Base-by-base conservation (phyloP, 2,888 invertebrate species). In the Melinopterus prodromus region DNA sequence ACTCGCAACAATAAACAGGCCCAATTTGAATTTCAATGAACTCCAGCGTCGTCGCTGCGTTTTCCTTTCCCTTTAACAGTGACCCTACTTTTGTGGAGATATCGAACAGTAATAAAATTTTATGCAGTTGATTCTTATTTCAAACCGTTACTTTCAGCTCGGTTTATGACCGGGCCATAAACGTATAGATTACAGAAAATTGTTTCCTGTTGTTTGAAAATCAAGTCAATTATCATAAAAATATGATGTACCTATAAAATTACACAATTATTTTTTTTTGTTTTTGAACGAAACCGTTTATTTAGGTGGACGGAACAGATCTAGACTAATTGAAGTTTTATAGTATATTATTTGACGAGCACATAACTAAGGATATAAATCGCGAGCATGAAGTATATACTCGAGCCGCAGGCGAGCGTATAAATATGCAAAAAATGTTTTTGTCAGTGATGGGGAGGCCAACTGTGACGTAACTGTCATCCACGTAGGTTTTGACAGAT, bases 1-100 rank as follows among this genome's bases (percentile, higher is more conserved):
- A 53, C 53, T 53, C 53, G 53, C 53, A 53, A 53, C 53, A 53
- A 53, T 53, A 53, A 53, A 53, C 53, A 53, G 53, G 53, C 53
- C 5, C 53, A 53, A 53, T 53, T 53, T 53, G 53, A 53, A 53
- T 53, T 53, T 53, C 53, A 53, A 53, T 53, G 53, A 53, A 53
- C 53, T 53, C 53, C 53, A 53, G 12, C 9, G 7, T 12, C 53
- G 53, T 4, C 53, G 53, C 12, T 12, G 53, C 6, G 38, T 53
- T 53, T 53, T 6, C 9, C 53, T 53, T 53, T 53, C 53, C 5
- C 53, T 53, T 53, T 9, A 9, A 53, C 53, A 12, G 53, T 53
- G 53, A 53, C 53, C 53, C 9, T 53, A 53, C 53, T 53, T 53
- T 53, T 53, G 53, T 53, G 53, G 53, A 53, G 5, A 53, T 53